phyloP scores from a whole-genome alignment of 2,888 invertebrate genomes.

The Callinectes sapidus region DNA sequence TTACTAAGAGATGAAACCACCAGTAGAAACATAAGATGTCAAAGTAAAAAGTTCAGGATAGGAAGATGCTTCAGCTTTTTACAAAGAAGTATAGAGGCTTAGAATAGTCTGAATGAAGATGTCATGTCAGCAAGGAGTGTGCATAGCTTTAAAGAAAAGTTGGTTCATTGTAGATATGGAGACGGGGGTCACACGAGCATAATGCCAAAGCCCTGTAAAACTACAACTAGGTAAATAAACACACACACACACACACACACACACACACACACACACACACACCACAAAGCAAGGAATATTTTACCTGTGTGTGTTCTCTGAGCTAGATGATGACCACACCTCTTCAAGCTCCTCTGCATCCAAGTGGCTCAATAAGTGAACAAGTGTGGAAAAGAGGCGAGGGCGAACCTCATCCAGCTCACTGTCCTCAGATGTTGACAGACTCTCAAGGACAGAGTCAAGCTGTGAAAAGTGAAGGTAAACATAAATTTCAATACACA shows the following conservation, averaged over 20 bases:
- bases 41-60: too few species aligned
- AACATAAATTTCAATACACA: too few species aligned
- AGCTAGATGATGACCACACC: slow-evolving; percentile 35
- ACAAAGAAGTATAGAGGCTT: too few species aligned
- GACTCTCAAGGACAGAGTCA: neutral
- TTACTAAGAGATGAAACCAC: too few species aligned
- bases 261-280: neutral
- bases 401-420: slow-evolving; percentile 18
- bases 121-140: too few species aligned
- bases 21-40: too few species aligned
- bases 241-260: neutral
- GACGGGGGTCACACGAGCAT: too few species aligned
- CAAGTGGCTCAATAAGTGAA: slow-evolving; percentile 29
- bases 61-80: too few species aligned
- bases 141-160: too few species aligned
- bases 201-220: too few species aligned
- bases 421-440: neutral
- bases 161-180: too few species aligned
- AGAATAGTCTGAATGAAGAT: too few species aligned
- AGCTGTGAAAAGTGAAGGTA: neutral
- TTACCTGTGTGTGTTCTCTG: slow-evolving; percentile 33
- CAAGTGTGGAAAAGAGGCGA: slow-evolving; percentile 42
- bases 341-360: neutral
- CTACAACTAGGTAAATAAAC: neutral
- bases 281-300: neutral